Percentiles rank a stretch among this genome's conserved stretches.
Conservation (phyloP, 1,140 invertebrate genomes). For the Aporrectodea caliginosa region DNA sequence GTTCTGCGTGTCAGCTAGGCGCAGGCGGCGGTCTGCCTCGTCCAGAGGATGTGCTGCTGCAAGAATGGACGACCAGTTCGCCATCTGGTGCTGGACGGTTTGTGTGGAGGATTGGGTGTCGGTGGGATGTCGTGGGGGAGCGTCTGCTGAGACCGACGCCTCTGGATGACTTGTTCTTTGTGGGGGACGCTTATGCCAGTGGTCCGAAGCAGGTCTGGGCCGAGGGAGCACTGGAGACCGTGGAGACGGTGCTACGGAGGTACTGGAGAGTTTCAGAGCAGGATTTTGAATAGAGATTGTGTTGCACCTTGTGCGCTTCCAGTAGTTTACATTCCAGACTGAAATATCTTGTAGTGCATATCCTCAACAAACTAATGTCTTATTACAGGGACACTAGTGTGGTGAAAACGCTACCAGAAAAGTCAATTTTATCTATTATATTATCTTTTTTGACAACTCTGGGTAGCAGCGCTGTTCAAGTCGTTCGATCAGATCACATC, state of each 20-base stretch:
- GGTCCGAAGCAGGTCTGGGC: slow-evolving; percentile 17
- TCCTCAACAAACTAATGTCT: not conserved
- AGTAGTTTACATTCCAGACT: too few relatives aligned
- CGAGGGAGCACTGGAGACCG: slow-evolving; percentile 20
- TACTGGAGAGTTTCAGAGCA: not conserved
- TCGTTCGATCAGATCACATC: not conserved
- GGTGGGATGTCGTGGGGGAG: not conserved
- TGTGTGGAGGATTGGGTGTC: slow-evolving; percentile 18
- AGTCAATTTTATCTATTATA: too few relatives aligned
- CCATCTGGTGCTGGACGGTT: slow-evolving; percentile 1
- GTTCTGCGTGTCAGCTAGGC: not conserved
- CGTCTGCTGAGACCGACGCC: slow-evolving; percentile 5
- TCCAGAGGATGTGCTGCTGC: not conserved
- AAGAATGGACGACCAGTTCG: not conserved
- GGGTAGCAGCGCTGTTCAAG: not conserved
- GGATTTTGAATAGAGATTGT: not conserved
- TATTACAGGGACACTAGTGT: not conserved
- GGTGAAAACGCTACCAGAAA: not conserved
- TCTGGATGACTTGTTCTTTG: not conserved
- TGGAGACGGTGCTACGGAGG: not conserved
- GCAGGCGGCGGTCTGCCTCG: not conserved
- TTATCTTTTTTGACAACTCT: not conserved
- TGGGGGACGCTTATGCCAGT: slow-evolving; percentile 9
- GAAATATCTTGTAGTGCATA: too few relatives aligned
- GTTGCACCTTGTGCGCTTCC: not conserved